A percentile compares a stretch with the other conserved stretches of the same genome.
Evolutionary conservation across 1,140 invertebrate species (phyloP).

Genomic region (Drosophila chauvacae): DNA sequence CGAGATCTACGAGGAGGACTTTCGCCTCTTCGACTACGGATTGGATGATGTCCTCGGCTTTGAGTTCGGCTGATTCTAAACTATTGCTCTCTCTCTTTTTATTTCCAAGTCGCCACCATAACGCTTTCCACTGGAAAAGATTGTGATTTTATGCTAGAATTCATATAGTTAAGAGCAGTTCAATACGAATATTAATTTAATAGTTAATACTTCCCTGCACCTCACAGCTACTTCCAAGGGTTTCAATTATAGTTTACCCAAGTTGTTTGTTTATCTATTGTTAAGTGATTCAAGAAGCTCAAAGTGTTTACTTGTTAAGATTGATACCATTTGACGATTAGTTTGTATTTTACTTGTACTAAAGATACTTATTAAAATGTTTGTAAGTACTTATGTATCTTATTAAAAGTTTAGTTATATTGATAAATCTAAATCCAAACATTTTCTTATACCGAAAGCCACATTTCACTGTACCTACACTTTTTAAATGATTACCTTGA

Average conservation of each 20-base stretch:
- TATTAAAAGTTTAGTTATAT: not conserved
- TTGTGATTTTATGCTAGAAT: constrained; percentile 66
- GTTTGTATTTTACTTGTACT: not conserved
- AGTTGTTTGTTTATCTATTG: constrained; percentile 11
- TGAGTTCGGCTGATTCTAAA: constrained; percentile 85
- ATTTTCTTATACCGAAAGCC: not conserved
- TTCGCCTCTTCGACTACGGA: constrained; percentile 92
- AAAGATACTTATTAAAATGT: constrained; percentile 5
- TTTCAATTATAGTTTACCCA: not conserved
- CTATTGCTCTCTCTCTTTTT: constrained; percentile 13
- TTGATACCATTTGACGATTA: constrained; percentile 5
- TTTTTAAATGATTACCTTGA: not conserved
- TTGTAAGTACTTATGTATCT: not conserved
- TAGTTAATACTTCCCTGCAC: constrained; percentile 6
- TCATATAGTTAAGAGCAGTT: constrained; percentile 33
- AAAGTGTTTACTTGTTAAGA: constrained; percentile 3
- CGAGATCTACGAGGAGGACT: constrained; percentile 91
- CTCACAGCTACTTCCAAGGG: constrained; percentile 9
- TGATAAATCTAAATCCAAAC: not conserved
- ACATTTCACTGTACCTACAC: too few relatives aligned
- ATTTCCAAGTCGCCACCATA: constrained; percentile 54
- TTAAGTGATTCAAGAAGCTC: constrained; percentile 9
- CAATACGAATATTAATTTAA: constrained; percentile 57
- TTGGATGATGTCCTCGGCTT: constrained; percentile 90
- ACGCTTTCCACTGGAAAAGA: constrained; percentile 67